phyloP scores from a whole-genome alignment of 2,797 vertebrate species.

The Leontocebus nigricollis region DNA sequence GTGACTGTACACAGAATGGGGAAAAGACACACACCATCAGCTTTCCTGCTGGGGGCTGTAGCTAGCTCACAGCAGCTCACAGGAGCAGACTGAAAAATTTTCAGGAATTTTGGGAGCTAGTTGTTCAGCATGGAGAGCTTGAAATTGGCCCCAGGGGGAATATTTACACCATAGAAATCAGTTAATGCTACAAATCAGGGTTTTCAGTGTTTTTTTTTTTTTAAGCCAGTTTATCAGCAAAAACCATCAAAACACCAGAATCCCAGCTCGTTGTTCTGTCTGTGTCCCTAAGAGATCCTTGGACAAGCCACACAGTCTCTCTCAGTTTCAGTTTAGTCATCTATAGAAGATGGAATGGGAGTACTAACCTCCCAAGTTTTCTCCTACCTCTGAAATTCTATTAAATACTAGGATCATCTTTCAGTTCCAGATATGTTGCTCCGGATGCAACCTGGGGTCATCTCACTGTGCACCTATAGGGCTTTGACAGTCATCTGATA shows the following conservation, averaged over 20 bases:
- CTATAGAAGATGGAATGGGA: neutral
- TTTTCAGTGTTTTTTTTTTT: neutral
- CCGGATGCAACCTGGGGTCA: neutral
- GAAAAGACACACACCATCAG: accelerated
- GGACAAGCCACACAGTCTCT: neutral
- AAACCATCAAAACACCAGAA: neutral
- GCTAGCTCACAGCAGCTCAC: neutral
- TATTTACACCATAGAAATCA: neutral
- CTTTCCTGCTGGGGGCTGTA: neutral
- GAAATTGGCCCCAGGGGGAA: neutral
- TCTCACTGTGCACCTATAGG: no score
- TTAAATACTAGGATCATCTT: neutral
- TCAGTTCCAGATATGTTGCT: neutral
- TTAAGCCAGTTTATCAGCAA: neutral
- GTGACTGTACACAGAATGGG: no score
- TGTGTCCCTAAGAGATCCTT: neutral
- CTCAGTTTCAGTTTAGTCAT: neutral
- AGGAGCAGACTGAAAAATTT: neutral
- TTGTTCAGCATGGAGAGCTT: neutral
- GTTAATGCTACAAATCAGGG: neutral
- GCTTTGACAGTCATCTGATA: neutral
- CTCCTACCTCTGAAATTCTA: neutral
- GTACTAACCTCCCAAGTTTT: neutral
- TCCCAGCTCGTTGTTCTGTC: neutral
- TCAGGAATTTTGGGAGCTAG: neutral